Evolutionary conservation across 2,113 vertebrate genomes (phyloP), one percentile per base, ranked within the genome.

Genomic region (Emydocephalus ijimae): DNA sequence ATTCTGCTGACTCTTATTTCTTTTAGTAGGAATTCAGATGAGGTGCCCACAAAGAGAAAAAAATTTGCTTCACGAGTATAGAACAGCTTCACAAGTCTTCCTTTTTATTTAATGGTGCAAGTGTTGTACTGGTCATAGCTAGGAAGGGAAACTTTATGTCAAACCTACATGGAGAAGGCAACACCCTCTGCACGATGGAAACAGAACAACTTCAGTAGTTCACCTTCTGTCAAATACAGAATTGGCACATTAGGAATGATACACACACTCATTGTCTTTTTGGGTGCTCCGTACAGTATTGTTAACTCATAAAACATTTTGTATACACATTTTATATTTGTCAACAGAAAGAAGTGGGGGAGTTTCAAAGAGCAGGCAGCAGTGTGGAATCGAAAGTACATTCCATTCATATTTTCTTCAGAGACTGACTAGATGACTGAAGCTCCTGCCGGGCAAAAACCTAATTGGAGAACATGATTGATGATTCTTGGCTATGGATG

Each of bases 11-110:
- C 23, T 85, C 23, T 85, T 39, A 11, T 48, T 85, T 85, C 21
- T 24, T 24, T 48, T 21, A 94, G 91, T 34, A 18, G 69, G 29
- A 96, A 96, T 86, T 39, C 91, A 81, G 56, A 69, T 69, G 12
- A 69, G 64, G 12, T 69, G 64, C 64, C 29, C 14, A 2, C 24
- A 26, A 52, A 29, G 23, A 45, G 29, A 50, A 52, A 85, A 87
- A 87, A 29, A 18, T 29, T 15, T 52, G 86, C 12, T 15, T 26
- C 4, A 14, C 14, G 45, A 50, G 86, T 87, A 12, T 87, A 87
- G 0, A 29, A 87, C 48, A 54, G 26, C 34, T 81, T 21, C 74
- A 81, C 18, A 21, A 20, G 48, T n/a, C 45, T 29, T 29, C 29
- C 48, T 23, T 54, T 88, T 88, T 55, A 54, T 54, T n/a, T 55